Evolutionary conservation across 2,888 invertebrate species (phyloP), one percentile per base, ranked within the genome.

Genomic region (Xestia xanthographa): DNA sequence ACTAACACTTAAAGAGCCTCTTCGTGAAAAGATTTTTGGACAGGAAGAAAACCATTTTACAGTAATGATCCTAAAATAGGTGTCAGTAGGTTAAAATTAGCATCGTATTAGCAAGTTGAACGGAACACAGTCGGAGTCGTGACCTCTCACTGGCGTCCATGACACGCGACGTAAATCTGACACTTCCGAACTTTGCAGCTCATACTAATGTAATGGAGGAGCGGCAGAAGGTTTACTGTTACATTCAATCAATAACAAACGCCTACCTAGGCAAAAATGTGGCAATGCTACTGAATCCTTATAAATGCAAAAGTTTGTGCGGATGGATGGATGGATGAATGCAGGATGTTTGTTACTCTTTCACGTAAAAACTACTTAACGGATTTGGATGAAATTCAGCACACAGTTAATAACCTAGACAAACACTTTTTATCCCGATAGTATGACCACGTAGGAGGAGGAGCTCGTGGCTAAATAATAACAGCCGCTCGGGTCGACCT

Each of bases 111-210:
- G 62, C 50, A 72, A 67, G 66, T 67, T 66, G 48, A 65, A 34
- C 60, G 38, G 67, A 78, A 78, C 66, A 34, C 29, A 50, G 50
- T 45, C n/a, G 26, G 56, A 69, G 66, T 69, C 66, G 69, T 34
- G 80, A 80, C 82, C 83, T 70, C 66, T 58, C 29, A n/a, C 65
- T 65, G 69, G 41, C 75, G 38, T 53, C 68, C 72, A 66, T 80
- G 82, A 63, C 75, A 58, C 66, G 53, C 50, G 62, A 38, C 20
- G 48, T 75, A 66, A 63, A 83, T 79, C 80, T 79, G 75, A 83
- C 82, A 83, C 69, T 75, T 60, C 17, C 50, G 68, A 83, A 82
- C 75, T 82, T 79, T 68, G 66, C 56, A 69, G 53, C 68, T 67
- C n/a, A n/a, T n/a, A 62, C 58, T 50, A 3, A 29, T 29, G 38